Percentiles rank a stretch among this genome's conserved stretches.
Conservation (phyloP, 2,797 vertebrate genomes). For the Peromyscus melanophrys region DNA sequence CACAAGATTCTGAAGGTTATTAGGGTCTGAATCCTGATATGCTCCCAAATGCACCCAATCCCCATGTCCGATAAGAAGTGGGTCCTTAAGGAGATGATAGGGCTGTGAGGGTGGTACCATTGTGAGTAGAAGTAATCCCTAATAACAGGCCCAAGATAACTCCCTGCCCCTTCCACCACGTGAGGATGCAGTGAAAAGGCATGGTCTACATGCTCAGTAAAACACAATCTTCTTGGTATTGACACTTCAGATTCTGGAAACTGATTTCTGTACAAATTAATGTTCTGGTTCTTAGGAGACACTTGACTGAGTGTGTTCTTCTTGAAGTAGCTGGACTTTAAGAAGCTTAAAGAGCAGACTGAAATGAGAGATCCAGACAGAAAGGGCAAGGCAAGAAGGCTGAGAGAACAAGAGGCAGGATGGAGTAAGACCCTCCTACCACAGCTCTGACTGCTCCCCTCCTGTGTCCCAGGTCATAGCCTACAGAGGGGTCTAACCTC, state of each 20-base stretch:
- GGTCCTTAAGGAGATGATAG: background rate
- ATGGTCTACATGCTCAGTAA: background rate
- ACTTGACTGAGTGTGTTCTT: background rate
- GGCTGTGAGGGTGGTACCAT: too few relatives aligned
- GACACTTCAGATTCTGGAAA: background rate
- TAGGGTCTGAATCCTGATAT: background rate
- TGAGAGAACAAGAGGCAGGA: background rate
- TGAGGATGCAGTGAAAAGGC: rapidly evolving
- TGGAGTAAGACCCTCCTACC: too few relatives aligned
- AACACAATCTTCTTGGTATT: background rate
- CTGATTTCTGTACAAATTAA: background rate
- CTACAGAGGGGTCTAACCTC: background rate
- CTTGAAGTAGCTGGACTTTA: background rate
- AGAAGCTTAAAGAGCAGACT: background rate
- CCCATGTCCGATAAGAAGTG: background rate
- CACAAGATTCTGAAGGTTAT: background rate
- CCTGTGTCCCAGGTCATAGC: too few relatives aligned
- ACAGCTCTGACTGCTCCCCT: background rate
- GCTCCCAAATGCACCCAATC: too few relatives aligned
- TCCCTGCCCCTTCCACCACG: rapidly evolving
- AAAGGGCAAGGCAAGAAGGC: too few relatives aligned
- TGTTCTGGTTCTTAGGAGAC: background rate
- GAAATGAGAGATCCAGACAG: background rate
- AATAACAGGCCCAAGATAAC: background rate
- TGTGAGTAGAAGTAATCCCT: too few relatives aligned